phyloP scores from a whole-genome alignment of 2,888 invertebrate genomes.

The Mesorhabditis spiculigera region DNA sequence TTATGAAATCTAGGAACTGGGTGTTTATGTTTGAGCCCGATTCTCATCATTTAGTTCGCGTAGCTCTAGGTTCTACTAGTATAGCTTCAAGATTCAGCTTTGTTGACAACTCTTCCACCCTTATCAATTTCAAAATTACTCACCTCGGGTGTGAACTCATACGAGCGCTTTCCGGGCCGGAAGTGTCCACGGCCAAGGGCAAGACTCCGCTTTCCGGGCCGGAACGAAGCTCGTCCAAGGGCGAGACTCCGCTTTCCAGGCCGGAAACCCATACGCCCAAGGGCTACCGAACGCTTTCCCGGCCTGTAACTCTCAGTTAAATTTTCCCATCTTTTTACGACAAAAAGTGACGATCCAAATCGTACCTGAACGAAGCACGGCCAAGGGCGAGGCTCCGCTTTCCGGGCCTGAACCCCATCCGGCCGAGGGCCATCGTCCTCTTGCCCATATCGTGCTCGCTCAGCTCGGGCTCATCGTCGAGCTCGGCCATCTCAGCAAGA shows the following conservation, averaged over 20 bases:
- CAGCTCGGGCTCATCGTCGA: neutral
- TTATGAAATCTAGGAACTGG: too few species aligned
- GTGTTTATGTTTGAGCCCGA: too few species aligned
- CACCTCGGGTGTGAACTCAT: neutral
- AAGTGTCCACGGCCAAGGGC: conserved; percentile 15
- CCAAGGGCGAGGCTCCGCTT: conserved; percentile 44
- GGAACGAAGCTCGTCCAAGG: neutral
- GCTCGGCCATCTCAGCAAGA: neutral
- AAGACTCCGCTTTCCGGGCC: conserved; percentile 23
- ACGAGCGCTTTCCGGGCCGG: conserved; percentile 18
- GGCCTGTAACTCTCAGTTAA: conserved; percentile 11
- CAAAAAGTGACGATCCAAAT: neutral
- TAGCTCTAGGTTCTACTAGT: too few species aligned
- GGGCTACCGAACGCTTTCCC: conserved; percentile 17
- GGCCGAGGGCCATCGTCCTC: conserved; percentile 49
- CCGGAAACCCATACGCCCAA: conserved; percentile 32
- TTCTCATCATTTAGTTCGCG: too few species aligned
- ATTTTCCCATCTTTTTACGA: neutral
- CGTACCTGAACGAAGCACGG: conserved; percentile 17
- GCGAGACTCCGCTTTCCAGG: conserved; percentile 28
- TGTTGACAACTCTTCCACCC: too few species aligned
- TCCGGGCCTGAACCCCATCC: conserved; percentile 52
- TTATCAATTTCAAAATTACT: neutral
- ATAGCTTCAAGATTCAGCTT: too few species aligned
- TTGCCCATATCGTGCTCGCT: conserved; percentile 30